Conservation (phyloP, 1,140 invertebrate species). For the Anastrepha ludens region DNA sequence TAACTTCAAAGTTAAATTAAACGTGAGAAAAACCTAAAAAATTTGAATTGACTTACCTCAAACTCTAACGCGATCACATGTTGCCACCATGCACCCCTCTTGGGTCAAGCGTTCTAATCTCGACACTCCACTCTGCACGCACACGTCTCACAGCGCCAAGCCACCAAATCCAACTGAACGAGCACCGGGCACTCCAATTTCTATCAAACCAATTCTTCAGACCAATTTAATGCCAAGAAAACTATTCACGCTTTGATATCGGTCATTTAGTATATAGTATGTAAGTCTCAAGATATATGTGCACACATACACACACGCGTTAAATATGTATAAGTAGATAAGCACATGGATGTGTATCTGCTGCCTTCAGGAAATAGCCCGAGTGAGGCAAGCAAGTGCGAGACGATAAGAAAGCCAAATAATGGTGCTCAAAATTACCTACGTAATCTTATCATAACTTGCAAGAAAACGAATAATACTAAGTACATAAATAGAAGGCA, state of each 20-base stretch:
- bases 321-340: too few species aligned
- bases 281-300: too few species aligned
- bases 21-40: too few species aligned
- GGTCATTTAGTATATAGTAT: neutral
- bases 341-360: too few species aligned
- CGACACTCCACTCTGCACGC: too few species aligned
- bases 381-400: neutral
- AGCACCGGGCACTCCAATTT: neutral
- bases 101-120: too few species aligned
- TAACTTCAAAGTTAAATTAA: too few species aligned
- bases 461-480: neutral
- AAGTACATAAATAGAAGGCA: conserved; percentile 10
- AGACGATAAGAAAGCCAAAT: conserved; percentile 6
- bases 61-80: neutral
- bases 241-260: neutral
- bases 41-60: neutral
- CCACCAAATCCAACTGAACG: neutral
- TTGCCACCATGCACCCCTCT: neutral
- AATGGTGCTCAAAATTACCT: neutral
- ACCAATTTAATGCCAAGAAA: neutral
- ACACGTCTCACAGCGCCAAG: neutral
- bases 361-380: too few species aligned
- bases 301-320: too few species aligned
- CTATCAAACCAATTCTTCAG: neutral
- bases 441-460: conserved; percentile 20